phyloP scores from a whole-genome alignment of 2,888 invertebrate species.

The Nemapogon koenigi region DNA sequence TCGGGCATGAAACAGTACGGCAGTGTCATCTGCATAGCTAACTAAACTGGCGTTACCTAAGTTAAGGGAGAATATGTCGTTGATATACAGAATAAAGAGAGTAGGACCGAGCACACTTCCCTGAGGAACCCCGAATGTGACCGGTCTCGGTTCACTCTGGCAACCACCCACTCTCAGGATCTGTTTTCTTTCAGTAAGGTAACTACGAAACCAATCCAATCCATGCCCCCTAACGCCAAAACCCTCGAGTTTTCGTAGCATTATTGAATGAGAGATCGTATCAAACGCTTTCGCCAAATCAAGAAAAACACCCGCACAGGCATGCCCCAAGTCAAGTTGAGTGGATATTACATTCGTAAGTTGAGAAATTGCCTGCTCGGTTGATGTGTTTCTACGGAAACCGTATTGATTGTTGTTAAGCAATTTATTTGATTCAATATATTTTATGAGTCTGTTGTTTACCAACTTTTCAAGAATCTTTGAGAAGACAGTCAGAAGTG shows the following conservation, averaged over 20 bases:
- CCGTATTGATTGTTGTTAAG: conserved; percentile 5
- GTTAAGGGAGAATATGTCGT: conserved; percentile 1
- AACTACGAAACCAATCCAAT: conserved; percentile 12
- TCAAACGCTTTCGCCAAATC: conserved; percentile 12
- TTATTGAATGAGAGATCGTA: conserved; percentile 13
- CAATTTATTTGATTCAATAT: conserved; percentile 11
- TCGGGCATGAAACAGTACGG: conserved; percentile 9
- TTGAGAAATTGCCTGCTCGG: conserved; percentile 2
- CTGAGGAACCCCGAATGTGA: conserved; percentile 14
- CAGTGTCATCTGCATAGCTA: conserved; percentile 12
- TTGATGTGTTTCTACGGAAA: conserved; percentile 3
- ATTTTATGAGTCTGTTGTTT: conserved; percentile 5
- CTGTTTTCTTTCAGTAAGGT: conserved; percentile 7
- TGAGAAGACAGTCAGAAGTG: conserved; percentile 1
- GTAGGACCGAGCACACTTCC: conserved; percentile 16
- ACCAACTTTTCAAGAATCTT: conserved; percentile 12
- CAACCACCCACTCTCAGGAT: neutral
- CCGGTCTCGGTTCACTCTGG: neutral
- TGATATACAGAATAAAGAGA: conserved; percentile 13
- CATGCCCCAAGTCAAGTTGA: neutral
- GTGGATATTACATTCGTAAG: neutral
- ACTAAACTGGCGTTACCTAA: neutral
- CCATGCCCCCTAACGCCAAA: conserved; percentile 13
- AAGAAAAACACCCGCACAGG: conserved; percentile 9
- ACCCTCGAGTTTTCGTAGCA: conserved; percentile 13